Evolutionary conservation across 2,113 vertebrate genomes (phyloP).

Genomic region (Periophthalmodon schlosseri): DNA sequence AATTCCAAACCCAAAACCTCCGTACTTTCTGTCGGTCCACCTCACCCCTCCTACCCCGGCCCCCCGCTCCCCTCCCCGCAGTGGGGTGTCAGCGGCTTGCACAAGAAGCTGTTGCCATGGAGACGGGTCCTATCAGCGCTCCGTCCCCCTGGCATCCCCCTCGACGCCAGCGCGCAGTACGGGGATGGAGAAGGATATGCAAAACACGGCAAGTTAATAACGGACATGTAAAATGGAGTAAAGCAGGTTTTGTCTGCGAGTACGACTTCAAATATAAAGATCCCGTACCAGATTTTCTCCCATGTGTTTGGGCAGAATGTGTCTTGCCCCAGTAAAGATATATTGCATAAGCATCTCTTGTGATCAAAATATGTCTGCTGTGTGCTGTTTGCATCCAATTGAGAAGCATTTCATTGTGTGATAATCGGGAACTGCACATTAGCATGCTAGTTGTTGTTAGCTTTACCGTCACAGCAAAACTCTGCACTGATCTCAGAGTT

Average conservation of each 20-base stretch:
- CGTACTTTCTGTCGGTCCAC: slow-evolving; percentile 50
- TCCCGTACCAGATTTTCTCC: too few species aligned
- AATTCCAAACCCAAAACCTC: slow-evolving; percentile 27
- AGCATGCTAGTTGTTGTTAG: too few species aligned
- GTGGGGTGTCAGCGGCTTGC: slow-evolving; percentile 81
- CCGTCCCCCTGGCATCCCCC: slow-evolving; percentile 81
- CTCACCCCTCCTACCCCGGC: slow-evolving; percentile 39
- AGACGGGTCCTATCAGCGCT: slow-evolving; percentile 82
- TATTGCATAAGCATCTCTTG: too few species aligned
- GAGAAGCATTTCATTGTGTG: too few species aligned
- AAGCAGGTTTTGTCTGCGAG: background rate
- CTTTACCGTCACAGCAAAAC: too few species aligned
- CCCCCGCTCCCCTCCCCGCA: slow-evolving; percentile 49
- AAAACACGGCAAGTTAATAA: slow-evolving; percentile 1
- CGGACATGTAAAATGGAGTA: background rate
- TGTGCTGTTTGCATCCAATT: too few species aligned
- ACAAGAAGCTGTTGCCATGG: slow-evolving; percentile 83
- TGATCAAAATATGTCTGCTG: too few species aligned
- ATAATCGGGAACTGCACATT: too few species aligned
- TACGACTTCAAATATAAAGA: background rate
- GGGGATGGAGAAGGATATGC: slow-evolving; percentile 5
- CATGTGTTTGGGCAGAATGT: too few species aligned
- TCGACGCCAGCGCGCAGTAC: slow-evolving; percentile 63
- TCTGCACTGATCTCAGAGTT: too few species aligned
- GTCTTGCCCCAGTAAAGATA: too few species aligned